A percentile compares a stretch with the other conserved stretches of the same genome.
Evolutionary conservation across 2,797 vertebrate genomes (phyloP).

Genomic region (Ambastaia sidthimunki): DNA sequence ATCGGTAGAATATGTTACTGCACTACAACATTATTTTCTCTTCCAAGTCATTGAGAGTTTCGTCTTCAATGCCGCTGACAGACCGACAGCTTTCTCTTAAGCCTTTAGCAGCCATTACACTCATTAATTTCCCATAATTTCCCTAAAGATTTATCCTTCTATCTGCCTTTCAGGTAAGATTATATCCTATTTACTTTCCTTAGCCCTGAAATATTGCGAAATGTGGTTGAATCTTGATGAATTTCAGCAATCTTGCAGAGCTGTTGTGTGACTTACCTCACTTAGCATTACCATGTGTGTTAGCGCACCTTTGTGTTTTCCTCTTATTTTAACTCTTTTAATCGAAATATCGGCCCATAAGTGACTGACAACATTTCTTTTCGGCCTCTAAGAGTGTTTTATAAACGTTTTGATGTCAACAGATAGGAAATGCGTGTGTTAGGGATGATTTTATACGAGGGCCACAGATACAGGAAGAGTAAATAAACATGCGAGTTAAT

Average conservation of each 20-base stretch:
- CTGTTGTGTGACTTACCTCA: constrained; percentile 27
- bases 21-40: background rate
- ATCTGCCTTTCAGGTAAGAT: constrained; percentile 31
- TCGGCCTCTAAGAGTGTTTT: constrained; percentile 1
- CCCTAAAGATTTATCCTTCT: constrained; percentile 19
- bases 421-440: background rate
- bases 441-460: constrained; percentile 15
- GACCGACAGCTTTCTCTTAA: constrained; percentile 49
- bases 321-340: background rate
- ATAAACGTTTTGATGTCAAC: background rate
- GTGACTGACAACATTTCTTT: background rate
- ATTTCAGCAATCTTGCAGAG: background rate
- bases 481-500: constrained; percentile 18
- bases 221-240: background rate
- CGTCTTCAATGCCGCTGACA: constrained; percentile 51
- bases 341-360: background rate
- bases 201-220: background rate
- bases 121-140: constrained; percentile 16
- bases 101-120: constrained; percentile 51
- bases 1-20: fast-evolving
- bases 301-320: constrained; percentile 27
- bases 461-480: constrained; percentile 31
- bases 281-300: constrained; percentile 49
- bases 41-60: background rate
- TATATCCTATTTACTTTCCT: background rate